These are phyloP conservation scores for Penelope pileata DNA, from an alignment of 2,113 vertebrate species.

Conservation along the genomic window DNA sequence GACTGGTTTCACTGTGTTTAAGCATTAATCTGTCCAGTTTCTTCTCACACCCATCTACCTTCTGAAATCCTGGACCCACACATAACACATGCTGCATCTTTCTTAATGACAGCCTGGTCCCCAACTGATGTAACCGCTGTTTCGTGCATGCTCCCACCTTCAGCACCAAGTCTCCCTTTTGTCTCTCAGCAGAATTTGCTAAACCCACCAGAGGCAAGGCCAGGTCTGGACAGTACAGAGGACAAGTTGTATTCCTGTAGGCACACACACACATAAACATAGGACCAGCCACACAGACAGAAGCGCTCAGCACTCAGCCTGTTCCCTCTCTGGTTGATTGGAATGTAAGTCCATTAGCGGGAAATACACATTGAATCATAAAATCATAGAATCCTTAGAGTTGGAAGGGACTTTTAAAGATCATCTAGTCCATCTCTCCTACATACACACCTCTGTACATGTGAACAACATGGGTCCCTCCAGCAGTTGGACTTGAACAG, in stretches of 20 bases:
- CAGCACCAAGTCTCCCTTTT: not conserved
- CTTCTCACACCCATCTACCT: not conserved
- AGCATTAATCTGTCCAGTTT: not conserved
- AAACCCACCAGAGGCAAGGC: not conserved
- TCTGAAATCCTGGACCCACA: not conserved
- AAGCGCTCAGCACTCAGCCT: too few relatives aligned
- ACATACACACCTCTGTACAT: too few relatives aligned
- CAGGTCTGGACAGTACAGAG: not conserved
- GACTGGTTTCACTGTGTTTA: not conserved
- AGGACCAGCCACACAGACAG: too few relatives aligned
- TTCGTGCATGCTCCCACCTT: not conserved
- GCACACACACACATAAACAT: not conserved
- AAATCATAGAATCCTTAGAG: too few relatives aligned
- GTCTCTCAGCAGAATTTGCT: fast-evolving
- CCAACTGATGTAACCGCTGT: not conserved
- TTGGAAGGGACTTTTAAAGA: too few relatives aligned
- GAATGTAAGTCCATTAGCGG: too few relatives aligned
- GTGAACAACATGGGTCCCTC: too few relatives aligned
- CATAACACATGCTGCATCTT: not conserved
- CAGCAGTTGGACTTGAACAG: too few relatives aligned
- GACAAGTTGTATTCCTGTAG: not conserved
- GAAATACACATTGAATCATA: too few relatives aligned
- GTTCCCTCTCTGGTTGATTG: too few relatives aligned
- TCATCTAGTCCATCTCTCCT: too few relatives aligned
- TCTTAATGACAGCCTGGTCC: not conserved